Conservation (phyloP, 2,888 invertebrate genomes). For the Oscheius sp. region DNA sequence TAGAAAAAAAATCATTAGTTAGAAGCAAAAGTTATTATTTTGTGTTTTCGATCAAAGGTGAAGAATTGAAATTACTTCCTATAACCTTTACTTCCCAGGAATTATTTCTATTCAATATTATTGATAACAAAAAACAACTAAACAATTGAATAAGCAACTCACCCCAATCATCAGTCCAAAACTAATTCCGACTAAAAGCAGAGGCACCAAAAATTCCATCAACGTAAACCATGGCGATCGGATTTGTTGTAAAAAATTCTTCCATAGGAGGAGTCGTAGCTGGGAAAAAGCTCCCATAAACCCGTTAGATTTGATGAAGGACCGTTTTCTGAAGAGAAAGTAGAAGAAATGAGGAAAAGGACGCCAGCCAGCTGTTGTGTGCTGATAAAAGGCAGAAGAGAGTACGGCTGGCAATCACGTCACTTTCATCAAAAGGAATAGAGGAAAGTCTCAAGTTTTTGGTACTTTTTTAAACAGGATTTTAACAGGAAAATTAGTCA, state of each 20-base stretch:
- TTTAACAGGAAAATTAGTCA: background rate
- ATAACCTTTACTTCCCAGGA: too few relatives aligned
- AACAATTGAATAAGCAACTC: too few relatives aligned
- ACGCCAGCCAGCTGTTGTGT: background rate
- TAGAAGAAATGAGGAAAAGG: background rate
- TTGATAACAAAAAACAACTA: background rate
- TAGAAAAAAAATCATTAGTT: too few relatives aligned
- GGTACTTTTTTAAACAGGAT: background rate
- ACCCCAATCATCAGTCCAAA: slow-evolving; percentile 64
- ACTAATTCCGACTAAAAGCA: slow-evolving; percentile 57
- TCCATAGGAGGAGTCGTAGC: slow-evolving; percentile 64
- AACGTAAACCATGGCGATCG: slow-evolving; percentile 59
- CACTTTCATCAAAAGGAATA: too few relatives aligned
- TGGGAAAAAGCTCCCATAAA: slow-evolving; percentile 60
- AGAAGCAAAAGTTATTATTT: too few relatives aligned
- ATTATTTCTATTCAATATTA: background rate
- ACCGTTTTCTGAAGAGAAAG: background rate
- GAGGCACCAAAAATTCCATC: slow-evolving; percentile 60
- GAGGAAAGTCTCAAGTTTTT: background rate
- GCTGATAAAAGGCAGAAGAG: background rate
- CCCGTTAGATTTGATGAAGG: background rate
- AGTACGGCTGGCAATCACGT: too few relatives aligned
- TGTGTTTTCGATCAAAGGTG: too few relatives aligned
- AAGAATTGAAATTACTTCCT: too few relatives aligned
- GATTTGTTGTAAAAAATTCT: slow-evolving; percentile 58